Evolutionary conservation across 2,797 vertebrate species (phyloP).

Genomic region (Enteromius radiatus): DNA sequence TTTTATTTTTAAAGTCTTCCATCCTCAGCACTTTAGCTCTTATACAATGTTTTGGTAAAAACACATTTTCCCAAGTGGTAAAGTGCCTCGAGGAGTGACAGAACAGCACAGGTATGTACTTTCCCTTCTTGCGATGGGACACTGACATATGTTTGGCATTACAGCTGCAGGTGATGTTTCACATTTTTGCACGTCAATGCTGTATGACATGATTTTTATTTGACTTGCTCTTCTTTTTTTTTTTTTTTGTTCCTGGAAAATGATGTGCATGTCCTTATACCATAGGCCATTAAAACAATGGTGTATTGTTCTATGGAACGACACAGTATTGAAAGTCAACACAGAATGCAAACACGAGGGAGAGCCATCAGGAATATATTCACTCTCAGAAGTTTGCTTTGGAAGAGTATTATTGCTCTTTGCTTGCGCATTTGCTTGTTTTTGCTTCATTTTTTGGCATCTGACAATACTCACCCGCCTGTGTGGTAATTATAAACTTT

Average conservation of each 20-base stretch:
- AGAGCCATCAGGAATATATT: background rate
- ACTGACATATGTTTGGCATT: constrained; percentile 2
- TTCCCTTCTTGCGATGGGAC: background rate
- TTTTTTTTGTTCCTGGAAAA: constrained; percentile 9
- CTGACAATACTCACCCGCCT: background rate
- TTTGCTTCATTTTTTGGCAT: constrained; percentile 18
- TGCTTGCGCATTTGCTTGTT: constrained; percentile 11
- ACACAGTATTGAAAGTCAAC: constrained; percentile 27
- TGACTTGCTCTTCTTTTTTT: background rate
- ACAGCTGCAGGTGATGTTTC: constrained; percentile 21
- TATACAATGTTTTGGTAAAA: background rate
- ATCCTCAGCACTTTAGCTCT: background rate
- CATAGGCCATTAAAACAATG: constrained; percentile 26
- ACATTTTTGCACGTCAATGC: background rate
- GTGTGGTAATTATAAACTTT: constrained; percentile 40
- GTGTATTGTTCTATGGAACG: constrained; percentile 13
- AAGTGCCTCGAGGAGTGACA: background rate
- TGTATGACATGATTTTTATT: background rate
- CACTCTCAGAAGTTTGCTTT: constrained; percentile 11
- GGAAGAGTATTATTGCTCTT: constrained; percentile 22
- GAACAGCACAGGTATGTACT: background rate
- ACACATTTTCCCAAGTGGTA: background rate
- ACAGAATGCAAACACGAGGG: constrained; percentile 11
- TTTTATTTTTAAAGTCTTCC: background rate
- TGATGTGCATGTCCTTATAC: background rate